Percentiles rank a stretch among this genome's conserved stretches.
Conservation (phyloP, 2,888 invertebrate species). For the Sericinus montela region DNA sequence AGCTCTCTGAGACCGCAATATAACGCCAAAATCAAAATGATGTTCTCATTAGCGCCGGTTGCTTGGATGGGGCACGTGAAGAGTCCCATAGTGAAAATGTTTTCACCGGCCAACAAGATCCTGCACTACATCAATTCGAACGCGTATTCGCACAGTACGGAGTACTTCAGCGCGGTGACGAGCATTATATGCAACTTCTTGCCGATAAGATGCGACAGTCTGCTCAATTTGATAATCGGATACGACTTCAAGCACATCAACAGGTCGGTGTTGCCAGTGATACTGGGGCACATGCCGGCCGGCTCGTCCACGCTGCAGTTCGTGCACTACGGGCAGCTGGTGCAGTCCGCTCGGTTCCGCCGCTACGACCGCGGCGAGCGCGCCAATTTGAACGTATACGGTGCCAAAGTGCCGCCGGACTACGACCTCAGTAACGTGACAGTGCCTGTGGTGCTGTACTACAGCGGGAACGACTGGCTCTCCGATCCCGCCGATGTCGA, state of each 20-base stretch:
- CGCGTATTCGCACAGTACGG: conserved; percentile 36
- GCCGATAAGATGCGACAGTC: conserved; percentile 39
- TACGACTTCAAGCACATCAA: conserved; percentile 38
- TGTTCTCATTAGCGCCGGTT: conserved; percentile 80
- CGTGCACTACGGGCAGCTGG: conserved; percentile 59
- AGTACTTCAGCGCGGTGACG: conserved; percentile 40
- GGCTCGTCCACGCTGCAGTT: conserved; percentile 76
- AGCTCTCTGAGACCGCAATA: conserved; percentile 74
- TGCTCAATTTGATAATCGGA: conserved; percentile 42
- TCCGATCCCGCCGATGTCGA: conserved; percentile 72
- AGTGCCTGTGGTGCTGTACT: conserved; percentile 50
- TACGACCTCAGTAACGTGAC: conserved; percentile 45
- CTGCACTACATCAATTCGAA: conserved; percentile 40
- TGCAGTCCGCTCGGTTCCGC: conserved; percentile 48
- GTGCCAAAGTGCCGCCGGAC: conserved; percentile 46
- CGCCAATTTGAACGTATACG: conserved; percentile 60
- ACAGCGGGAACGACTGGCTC: conserved; percentile 61
- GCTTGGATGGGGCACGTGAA: conserved; percentile 71
- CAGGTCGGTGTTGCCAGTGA: conserved; percentile 76
- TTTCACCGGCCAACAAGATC: conserved; percentile 39
- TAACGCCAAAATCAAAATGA: conserved; percentile 73
- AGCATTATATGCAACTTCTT: conserved; percentile 38
- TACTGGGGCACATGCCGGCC: conserved; percentile 80
- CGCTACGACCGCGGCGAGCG: conserved; percentile 47
- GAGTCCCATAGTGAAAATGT: conserved; percentile 46